Base-by-base conservation (phyloP, 2,797 vertebrate genomes). In the Ptychobarbus kaznakovi region DNA sequence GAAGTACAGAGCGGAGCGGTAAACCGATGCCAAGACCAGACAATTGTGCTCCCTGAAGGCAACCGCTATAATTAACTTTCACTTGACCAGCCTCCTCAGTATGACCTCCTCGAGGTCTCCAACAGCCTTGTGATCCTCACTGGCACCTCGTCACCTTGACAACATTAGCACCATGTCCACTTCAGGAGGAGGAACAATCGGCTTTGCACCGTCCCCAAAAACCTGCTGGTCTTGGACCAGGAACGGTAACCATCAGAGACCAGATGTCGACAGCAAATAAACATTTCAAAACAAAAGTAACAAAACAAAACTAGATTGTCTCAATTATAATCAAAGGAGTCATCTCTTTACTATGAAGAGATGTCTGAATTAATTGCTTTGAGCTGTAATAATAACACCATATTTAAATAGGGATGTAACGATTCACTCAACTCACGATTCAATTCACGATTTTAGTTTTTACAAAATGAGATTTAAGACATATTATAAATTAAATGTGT, bases 61-160 rank as follows among this genome's bases (percentile, higher is more conserved):
- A 76, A 44, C 46, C 44, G 82, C 92, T 94, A 94, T 93, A 93
- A 94, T 93, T 93, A 94, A 91, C 89, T 83, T 84, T 90, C 90
- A 87, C 90, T 88, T 79, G 79, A 86, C 80, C 78, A 69, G 73
- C 89, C 89, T 20, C 82, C 49, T 35, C 49, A 7, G 22, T 58
- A 38, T 66, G 72, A 83, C 83, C 87, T 73, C 56, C 75, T 49
- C 2, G 40, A 80, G 78, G 75, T 86, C 79, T 87, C 85, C 51
- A 87, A 83, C 44, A 63, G 79, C 83, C 91, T 20, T 80, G 89
- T 89, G 90, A 69, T 88, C 86, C 86, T 58, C 73, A 72, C 73
- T 42, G 56, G 56, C 65, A 85, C 75, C 75, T 70, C n/a, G n/a
- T n/a, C 61, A 53, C 38, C 11, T 11, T 68, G 46, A 46, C n/a